These are phyloP conservation scores for Trachelipus rathkii DNA, from an alignment of 1,140 invertebrate genomes.

Conservation along the genomic window DNA sequence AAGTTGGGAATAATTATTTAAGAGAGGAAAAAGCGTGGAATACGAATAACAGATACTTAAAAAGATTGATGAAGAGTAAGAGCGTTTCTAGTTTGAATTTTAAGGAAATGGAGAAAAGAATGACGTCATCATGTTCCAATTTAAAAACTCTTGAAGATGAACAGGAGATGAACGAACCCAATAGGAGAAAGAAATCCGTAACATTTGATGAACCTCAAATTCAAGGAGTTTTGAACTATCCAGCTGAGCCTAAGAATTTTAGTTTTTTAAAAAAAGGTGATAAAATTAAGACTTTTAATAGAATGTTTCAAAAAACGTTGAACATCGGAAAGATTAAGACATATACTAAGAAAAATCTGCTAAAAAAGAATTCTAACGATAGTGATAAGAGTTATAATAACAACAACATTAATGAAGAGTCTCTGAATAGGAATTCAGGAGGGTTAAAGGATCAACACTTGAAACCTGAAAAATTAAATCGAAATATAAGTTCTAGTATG, in stretches of 20 bases:
- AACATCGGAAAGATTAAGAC: not conserved
- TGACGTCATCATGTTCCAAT: no score
- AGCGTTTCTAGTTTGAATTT: no score
- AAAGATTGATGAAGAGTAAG: no score
- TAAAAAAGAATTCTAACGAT: not conserved
- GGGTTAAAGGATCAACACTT: not conserved
- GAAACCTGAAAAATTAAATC: not conserved
- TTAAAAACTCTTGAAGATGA: not conserved
- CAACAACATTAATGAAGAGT: not conserved
- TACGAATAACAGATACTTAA: no score
- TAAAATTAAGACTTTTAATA: not conserved
- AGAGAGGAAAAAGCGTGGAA: no score
- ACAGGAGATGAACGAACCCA: not conserved
- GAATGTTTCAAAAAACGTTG: not conserved
- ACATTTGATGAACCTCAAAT: conserved; percentile 4
- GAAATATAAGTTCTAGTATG: not conserved
- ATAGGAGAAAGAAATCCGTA: not conserved
- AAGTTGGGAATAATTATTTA: no score
- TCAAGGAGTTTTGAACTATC: not conserved
- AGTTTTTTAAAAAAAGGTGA: not conserved
- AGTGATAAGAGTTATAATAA: no score
- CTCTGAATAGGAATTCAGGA: not conserved
- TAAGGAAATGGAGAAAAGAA: no score
- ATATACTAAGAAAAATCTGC: not conserved
- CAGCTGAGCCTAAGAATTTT: not conserved